Evolutionary conservation across 2,797 vertebrate species (phyloP).

Genomic region (Gymnocypris eckloni): DNA sequence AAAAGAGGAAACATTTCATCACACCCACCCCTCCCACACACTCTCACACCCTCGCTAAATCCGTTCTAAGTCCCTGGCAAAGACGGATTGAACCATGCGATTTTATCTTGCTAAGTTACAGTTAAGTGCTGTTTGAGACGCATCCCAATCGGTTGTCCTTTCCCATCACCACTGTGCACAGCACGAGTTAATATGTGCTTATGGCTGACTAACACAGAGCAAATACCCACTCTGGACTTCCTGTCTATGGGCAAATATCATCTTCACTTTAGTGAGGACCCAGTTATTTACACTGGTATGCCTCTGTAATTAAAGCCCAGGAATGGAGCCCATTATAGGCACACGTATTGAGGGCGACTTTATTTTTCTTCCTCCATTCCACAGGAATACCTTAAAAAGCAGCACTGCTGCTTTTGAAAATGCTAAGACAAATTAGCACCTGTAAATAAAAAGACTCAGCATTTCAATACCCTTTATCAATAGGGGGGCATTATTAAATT

Average conservation of each 20-base stretch:
- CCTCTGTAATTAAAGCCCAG: constrained; percentile 71
- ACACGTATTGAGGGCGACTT: constrained; percentile 4
- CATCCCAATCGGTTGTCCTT: background rate
- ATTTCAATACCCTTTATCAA: background rate
- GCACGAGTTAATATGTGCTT: constrained; percentile 29
- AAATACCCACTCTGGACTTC: constrained; percentile 69
- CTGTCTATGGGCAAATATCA: constrained; percentile 76
- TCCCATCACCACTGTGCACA: background rate
- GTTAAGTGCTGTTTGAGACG: constrained; percentile 9
- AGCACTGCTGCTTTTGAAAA: constrained; percentile 5
- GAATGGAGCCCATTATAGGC: constrained; percentile 44
- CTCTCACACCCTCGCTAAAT: constrained; percentile 19
- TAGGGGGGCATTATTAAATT: background rate
- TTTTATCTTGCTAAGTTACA: constrained; percentile 39
- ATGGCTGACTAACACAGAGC: constrained; percentile 55
- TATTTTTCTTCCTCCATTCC: background rate
- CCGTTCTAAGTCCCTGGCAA: constrained; percentile 5
- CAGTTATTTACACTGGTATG: constrained; percentile 78
- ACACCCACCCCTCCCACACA: constrained; percentile 42
- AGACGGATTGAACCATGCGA: constrained; percentile 35
- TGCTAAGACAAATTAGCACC: constrained; percentile 10
- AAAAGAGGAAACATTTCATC: constrained; percentile 56
- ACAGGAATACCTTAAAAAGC: constrained; percentile 24
- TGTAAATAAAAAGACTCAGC: background rate
- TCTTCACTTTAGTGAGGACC: constrained; percentile 71